Percentiles rank a stretch among this genome's conserved stretches.
Evolutionary conservation across 1,140 invertebrate species (phyloP).

Genomic region (Ips nitidus): DNA sequence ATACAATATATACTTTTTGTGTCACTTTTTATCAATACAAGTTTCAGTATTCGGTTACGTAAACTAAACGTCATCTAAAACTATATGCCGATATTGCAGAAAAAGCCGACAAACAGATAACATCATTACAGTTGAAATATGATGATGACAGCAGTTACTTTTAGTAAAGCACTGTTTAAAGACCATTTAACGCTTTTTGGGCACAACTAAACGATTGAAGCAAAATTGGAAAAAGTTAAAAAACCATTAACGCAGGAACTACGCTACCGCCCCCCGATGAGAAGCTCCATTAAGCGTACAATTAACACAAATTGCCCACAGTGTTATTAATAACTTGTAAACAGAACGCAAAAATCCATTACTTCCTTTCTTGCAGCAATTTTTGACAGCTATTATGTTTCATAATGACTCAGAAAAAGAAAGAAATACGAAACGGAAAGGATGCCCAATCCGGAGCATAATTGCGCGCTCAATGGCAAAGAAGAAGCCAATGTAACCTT

Average conservation of each 20-base stretch:
- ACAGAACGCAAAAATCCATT: constrained; percentile 30
- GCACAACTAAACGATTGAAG: no score
- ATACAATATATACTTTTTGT: no score
- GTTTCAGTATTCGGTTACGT: no score
- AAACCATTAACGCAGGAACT: constrained; percentile 1
- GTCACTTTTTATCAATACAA: no score
- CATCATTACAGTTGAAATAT: no score
- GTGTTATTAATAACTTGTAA: constrained; percentile 23
- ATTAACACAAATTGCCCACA: constrained; percentile 17
- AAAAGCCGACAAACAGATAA: no score
- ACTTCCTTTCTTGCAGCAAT: constrained; percentile 24
- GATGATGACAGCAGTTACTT: no score
- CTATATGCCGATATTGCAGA: no score
- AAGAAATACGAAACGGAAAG: constrained; percentile 19
- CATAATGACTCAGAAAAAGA: constrained; percentile 24
- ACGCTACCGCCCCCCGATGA: constrained; percentile 4
- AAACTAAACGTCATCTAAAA: no score
- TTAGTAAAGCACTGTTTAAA: no score
- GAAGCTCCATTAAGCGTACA: constrained; percentile 14
- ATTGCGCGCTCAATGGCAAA: constrained; percentile 31
- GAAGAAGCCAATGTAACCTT: constrained; percentile 32
- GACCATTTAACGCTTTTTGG: no score
- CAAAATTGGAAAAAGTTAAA: no score
- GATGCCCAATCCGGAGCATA: constrained; percentile 30
- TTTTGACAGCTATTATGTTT: constrained; percentile 33